These are phyloP conservation scores for Apamea anceps DNA, from an alignment of 2,888 invertebrate genomes.

Conservation along the genomic window DNA sequence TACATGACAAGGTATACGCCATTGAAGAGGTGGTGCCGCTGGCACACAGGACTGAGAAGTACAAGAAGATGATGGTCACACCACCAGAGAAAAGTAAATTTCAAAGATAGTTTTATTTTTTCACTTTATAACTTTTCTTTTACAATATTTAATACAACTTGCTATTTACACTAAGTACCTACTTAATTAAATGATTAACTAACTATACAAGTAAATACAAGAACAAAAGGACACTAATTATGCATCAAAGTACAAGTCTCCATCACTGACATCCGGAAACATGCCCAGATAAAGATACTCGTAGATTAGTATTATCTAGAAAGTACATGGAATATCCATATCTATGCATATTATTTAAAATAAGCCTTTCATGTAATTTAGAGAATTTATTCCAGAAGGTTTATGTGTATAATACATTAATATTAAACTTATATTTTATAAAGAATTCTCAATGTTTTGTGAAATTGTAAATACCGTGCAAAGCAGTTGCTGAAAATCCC, in stretches of 20 bases:
- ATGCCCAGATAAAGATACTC: too few relatives aligned
- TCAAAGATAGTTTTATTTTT: not conserved
- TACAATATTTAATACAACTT: too few relatives aligned
- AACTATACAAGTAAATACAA: not conserved
- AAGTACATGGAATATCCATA: not conserved
- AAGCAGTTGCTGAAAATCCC: not conserved
- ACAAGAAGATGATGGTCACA: conserved; percentile 77
- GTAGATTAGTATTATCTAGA: not conserved
- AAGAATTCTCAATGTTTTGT: not conserved
- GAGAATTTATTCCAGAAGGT: not conserved
- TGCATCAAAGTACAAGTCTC: too few relatives aligned
- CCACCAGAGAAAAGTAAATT: conserved; percentile 81
- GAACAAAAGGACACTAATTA: not conserved
- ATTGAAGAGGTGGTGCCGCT: conserved; percentile 90
- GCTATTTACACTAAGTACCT: not conserved
- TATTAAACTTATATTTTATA: not conserved
- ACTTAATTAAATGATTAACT: too few relatives aligned
- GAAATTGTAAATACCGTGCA: not conserved
- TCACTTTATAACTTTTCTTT: not conserved
- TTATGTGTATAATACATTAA: too few relatives aligned
- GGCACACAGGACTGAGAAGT: conserved; percentile 82
- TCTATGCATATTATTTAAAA: not conserved
- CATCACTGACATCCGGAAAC: too few relatives aligned
- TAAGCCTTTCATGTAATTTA: not conserved
- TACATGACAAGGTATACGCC: conserved; percentile 92